Base-by-base conservation (phyloP, 2,888 invertebrate genomes). In the Pogonocherus hispidulus region DNA sequence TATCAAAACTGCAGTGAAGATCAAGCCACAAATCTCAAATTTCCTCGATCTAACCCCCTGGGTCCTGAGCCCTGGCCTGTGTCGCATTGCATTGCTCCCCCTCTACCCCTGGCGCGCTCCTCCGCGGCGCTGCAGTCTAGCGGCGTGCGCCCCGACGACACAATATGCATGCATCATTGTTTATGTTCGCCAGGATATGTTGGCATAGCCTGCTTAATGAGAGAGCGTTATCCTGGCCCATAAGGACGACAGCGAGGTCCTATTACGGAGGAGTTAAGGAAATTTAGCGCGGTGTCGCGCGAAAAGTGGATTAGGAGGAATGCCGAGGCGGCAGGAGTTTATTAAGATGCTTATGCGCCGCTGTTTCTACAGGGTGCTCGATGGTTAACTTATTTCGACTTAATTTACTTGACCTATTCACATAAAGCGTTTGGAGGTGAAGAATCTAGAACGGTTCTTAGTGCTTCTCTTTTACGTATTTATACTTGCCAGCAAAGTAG, bases 131-230 rank as follows among this genome's bases (percentile, higher is more conserved):
- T 60, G 59, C 62, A 62, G 59, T 59, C 32, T 59, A 44, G 59
- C 63, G 63, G 73, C 69, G 67, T 70, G 72, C 73, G 70, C 72
- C 70, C 66, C 73, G 67, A 67, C 73, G 67, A 66, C 76, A 78
- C 76, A 76, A 78, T 78, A 76, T 79, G 77, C 75, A 77, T 78
- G 76, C 77, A 76, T 78, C 76, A 73, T 79, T 79, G 80, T 80
- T 80, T 79, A 80, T 79, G 78, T 75, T 76, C 76, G 74, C 67
- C 72, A 76, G 77, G 76, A 79, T 79, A 78, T 77, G 78, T 76
- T 71, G 75, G 72, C 73, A 70, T 75, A 71, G 76, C 72, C 71
- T 71, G 69, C 73, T 78, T 77, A 78, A 78, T 76, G 75, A 76
- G 76, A 75, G 76, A 73, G 66, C 74, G 76, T 77, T 78, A 78